Evolutionary conservation across 2,797 vertebrate species (phyloP).

Genomic region (Intellagama lesueurii): DNA sequence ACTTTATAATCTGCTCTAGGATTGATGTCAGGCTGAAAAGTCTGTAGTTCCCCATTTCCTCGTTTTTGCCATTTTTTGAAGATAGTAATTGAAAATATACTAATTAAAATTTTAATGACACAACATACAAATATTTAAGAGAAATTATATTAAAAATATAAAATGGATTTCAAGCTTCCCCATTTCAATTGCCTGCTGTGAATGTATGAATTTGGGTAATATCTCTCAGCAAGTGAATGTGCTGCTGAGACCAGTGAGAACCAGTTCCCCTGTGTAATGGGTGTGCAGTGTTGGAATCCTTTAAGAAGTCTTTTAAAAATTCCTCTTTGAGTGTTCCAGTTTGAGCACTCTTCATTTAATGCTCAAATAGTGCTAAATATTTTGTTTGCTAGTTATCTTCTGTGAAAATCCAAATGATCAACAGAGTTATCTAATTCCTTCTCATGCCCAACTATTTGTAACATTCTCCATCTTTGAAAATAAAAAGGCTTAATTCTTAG

Average conservation of each 20-base stretch:
- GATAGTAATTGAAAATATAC: no score
- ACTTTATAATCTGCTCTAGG: no score
- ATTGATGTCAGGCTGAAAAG: no score
- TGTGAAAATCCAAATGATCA: background rate
- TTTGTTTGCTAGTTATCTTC: no score
- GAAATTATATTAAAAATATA: no score
- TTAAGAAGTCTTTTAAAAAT: background rate
- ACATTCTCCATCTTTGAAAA: background rate
- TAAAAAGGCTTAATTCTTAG: background rate
- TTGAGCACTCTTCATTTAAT: background rate
- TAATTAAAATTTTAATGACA: no score
- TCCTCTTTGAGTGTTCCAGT: background rate
- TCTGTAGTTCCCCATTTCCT: no score
- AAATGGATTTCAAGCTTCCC: no score
- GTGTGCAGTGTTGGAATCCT: background rate
- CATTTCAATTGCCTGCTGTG: background rate
- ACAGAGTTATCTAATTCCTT: background rate
- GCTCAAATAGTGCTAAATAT: background rate
- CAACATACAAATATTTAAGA: no score
- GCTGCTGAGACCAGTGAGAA: background rate
- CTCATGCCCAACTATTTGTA: background rate
- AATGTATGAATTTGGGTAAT: background rate
- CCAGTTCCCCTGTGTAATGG: background rate
- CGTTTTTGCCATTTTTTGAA: no score
- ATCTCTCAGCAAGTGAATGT: background rate